A percentile compares a stretch with the other conserved stretches of the same genome.
Evolutionary conservation across 2,113 vertebrate species (phyloP).

Genomic region (Cyanoramphus novaezelandiae): DNA sequence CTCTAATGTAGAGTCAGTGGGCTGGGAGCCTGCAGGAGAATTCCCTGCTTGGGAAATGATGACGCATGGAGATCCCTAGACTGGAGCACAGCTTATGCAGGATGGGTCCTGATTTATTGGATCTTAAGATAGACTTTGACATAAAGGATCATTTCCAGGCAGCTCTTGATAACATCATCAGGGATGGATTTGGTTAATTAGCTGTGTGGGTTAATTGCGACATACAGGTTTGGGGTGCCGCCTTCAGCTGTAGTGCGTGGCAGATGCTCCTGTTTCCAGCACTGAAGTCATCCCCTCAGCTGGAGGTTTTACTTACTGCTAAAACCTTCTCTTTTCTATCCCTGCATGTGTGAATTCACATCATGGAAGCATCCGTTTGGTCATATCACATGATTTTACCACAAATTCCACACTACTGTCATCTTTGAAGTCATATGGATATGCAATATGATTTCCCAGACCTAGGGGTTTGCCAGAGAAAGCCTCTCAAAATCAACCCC

Average conservation of each 20-base stretch:
- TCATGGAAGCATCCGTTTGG: background rate
- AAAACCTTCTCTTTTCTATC: background rate
- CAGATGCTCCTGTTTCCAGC: background rate
- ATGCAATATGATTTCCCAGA: background rate
- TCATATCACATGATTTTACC: background rate
- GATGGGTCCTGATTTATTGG: background rate
- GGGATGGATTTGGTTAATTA: background rate
- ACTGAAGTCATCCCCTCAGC: background rate
- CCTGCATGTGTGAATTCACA: background rate
- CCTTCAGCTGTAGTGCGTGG: background rate
- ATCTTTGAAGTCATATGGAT: background rate
- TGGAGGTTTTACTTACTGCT: background rate
- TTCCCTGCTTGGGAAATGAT: background rate
- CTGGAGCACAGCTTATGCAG: background rate
- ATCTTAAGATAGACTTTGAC: background rate
- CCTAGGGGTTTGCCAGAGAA: background rate
- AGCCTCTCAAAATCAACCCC: background rate
- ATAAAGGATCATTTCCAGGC: background rate
- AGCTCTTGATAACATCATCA: background rate
- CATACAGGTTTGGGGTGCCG: background rate
- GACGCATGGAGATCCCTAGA: background rate
- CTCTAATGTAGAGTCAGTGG: background rate
- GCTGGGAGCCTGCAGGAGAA: background rate
- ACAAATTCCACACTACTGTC: background rate
- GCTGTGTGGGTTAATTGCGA: background rate